Percentiles rank a stretch among this genome's conserved stretches.
These are phyloP conservation scores for Smutsia temminckii DNA, from an alignment of 2,797 vertebrate genomes.

Conservation along the genomic window DNA sequence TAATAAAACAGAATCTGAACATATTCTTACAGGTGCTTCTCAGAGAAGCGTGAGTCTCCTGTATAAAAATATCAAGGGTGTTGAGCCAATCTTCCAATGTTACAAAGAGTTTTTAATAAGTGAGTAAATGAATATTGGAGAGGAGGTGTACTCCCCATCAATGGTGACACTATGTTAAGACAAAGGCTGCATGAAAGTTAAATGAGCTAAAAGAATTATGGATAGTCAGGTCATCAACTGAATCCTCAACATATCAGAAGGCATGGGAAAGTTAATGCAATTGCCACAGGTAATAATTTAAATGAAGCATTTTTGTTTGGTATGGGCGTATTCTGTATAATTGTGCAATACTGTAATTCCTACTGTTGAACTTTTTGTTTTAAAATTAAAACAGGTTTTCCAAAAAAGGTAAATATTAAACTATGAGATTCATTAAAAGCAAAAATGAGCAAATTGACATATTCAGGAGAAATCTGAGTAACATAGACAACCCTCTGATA, in stretches of 20 bases:
- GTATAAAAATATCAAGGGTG: not conserved
- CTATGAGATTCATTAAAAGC: not conserved
- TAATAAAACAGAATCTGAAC: not conserved
- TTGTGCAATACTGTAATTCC: not conserved
- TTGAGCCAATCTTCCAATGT: not conserved
- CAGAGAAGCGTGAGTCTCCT: not conserved
- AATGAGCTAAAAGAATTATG: not conserved
- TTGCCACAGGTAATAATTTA: not conserved
- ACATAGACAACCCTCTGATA: not conserved
- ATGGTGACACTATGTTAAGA: not conserved
- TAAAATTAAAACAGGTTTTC: conserved; percentile 14
- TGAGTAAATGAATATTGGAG: not conserved
- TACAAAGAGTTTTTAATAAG: not conserved
- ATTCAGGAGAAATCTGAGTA: not conserved
- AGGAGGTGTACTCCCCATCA: not conserved
- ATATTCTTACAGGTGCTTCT: not conserved
- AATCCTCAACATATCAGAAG: not conserved
- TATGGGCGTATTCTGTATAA: not conserved
- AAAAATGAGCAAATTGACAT: not conserved
- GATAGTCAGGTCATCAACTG: not conserved
- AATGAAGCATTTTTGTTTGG: not conserved
- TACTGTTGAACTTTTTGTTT: not conserved
- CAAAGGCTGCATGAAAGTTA: not conserved
- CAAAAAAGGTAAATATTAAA: not conserved
- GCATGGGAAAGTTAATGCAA: not conserved